These are phyloP conservation scores for Mormyrops boulengeri DNA, from an alignment of 2,797 vertebrate genomes.

Conservation along the genomic window DNA sequence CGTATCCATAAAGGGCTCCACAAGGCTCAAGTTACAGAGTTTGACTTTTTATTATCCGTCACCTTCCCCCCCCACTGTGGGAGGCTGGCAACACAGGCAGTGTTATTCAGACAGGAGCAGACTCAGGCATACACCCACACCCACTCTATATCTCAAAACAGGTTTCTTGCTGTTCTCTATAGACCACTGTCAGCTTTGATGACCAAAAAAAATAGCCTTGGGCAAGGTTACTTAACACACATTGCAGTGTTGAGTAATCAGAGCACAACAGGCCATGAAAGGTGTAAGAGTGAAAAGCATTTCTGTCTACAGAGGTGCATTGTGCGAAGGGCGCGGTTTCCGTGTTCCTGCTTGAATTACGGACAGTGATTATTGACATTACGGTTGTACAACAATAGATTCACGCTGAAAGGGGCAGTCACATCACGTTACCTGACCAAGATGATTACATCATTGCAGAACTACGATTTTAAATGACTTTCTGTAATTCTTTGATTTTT, in stretches of 20 bases:
- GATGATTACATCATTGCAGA: not conserved
- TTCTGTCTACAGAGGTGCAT: not conserved
- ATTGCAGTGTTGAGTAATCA: not conserved
- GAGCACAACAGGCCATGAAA: not conserved
- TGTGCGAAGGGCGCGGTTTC: not conserved
- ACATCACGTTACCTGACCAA: not conserved
- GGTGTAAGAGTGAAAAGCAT: not conserved
- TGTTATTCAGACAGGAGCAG: not conserved
- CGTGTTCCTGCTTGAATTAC: not conserved
- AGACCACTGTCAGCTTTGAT: not conserved
- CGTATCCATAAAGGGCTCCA: not conserved
- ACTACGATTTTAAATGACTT: not conserved
- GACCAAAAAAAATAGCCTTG: not conserved
- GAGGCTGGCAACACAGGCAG: not conserved
- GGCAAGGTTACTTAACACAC: not conserved
- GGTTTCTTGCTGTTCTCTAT: not conserved
- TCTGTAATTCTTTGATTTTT: not conserved
- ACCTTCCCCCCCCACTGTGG: not conserved
- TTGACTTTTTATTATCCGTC: not conserved
- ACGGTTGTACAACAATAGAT: not conserved
- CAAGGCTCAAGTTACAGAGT: not conserved
- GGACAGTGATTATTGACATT: not conserved
- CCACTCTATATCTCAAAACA: not conserved
- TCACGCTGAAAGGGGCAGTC: not conserved
- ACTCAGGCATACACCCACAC: not conserved